Evolutionary conservation across 2,113 vertebrate species (phyloP), one percentile per base, ranked within the genome.

Genomic region (Xiphophorus hellerii): DNA sequence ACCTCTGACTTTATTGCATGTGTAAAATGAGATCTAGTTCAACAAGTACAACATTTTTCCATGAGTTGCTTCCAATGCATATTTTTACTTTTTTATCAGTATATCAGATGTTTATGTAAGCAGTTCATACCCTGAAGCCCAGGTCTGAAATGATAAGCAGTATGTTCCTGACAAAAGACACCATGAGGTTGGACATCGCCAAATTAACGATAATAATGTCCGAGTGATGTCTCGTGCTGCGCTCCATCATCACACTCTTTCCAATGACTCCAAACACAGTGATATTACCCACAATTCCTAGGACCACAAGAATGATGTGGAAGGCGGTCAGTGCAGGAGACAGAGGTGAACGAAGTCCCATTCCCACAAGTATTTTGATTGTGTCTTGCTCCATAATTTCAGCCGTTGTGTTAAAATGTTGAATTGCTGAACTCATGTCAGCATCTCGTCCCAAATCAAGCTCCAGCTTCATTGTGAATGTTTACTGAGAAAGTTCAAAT

Each of bases 131-230:
- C 93, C 94, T 69, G 0, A 91, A 15, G 42, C 94, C 93, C 11
- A 87, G 39, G 74, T 95, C 94, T 22, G 93, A 91, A 63, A 93
- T 78, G 76, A 95, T 63, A 10, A 95, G 88, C 66, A 94, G 70
- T 0, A 76, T 62, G 79, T 95, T 96, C 74, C 93, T 92, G 69
- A 92, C 63, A 58, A 93, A 11, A 2, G 93, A 94, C 68, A 96
- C 88, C 76, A 95, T 83, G 67, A 96, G 82, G 81, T 94, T 95
- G 20, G 94, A 94, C 51, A 94, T 39, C 0, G 94, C 91, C 92
- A 96, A 91, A 92, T 96, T 95, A 9, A 94, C 77, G 17, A 96
- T 91, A 30, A 95, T 94, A 78, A 95, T 90, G 58, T 96, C 94
- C 0, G 95, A 95, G 83, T 84, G 92, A 1, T 84, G 88, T 60